Evolutionary conservation across 2,888 invertebrate species (phyloP).

Genomic region (Agrilus biguttatus): DNA sequence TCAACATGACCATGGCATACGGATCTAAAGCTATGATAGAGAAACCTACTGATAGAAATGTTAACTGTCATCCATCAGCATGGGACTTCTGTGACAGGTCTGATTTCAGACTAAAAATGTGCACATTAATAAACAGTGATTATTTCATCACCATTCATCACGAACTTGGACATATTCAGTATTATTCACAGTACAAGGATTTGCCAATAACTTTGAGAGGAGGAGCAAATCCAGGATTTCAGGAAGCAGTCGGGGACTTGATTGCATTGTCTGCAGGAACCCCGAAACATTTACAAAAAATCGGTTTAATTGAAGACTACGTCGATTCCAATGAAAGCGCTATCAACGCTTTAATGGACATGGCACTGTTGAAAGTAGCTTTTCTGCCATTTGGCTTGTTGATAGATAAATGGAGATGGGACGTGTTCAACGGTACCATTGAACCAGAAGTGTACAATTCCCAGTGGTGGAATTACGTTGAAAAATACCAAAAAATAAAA

Average conservation of each 20-base stretch:
- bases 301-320: slow-evolving; percentile 30
- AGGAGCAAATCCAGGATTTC: slow-evolving; percentile 45
- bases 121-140: slow-evolving; percentile 38
- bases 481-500: slow-evolving; percentile 28
- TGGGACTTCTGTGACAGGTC: slow-evolving; percentile 54
- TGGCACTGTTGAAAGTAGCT: slow-evolving; percentile 34
- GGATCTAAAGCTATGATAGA: slow-evolving; percentile 39
- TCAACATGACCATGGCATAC: slow-evolving; percentile 44
- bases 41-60: slow-evolving; percentile 38
- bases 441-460: slow-evolving; percentile 28
- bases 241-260: slow-evolving; percentile 49
- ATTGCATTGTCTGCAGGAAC: slow-evolving; percentile 42
- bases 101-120: slow-evolving; percentile 51
- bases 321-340: slow-evolving; percentile 25
- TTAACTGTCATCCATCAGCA: slow-evolving; percentile 53
- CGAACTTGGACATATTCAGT: slow-evolving; percentile 56
- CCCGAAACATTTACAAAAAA: slow-evolving; percentile 34
- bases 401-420: slow-evolving; percentile 43
- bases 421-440: slow-evolving; percentile 34
- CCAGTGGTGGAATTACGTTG: slow-evolving; percentile 28
- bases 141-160: slow-evolving; percentile 56
- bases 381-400: slow-evolving; percentile 40
- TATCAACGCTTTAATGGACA: slow-evolving; percentile 33
- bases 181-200: slow-evolving; percentile 43
- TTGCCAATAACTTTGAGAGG: slow-evolving; percentile 35